Conservation (phyloP, 2,888 invertebrate species). For the Sylvicola fuscatus region DNA sequence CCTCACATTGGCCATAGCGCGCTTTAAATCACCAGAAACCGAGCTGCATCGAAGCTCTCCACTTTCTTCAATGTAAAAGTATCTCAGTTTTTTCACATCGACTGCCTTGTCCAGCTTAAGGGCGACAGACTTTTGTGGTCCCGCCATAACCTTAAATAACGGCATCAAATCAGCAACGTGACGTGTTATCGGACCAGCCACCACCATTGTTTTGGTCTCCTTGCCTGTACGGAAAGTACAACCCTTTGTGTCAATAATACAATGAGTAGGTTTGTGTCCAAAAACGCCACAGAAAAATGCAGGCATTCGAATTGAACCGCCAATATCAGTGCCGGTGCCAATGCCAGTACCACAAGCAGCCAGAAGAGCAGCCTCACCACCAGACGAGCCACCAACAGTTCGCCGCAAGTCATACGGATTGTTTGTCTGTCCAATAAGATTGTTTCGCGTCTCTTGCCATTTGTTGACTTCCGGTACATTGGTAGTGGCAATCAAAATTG, state of each 20-base stretch:
- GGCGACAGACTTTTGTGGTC: constrained; percentile 28
- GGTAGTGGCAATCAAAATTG: constrained; percentile 69
- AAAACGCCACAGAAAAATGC: constrained; percentile 70
- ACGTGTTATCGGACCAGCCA: constrained; percentile 63
- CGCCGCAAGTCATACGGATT: constrained; percentile 81
- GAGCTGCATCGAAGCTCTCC: constrained; percentile 53
- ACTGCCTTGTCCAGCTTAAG: constrained; percentile 39
- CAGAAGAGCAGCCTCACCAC: constrained; percentile 61
- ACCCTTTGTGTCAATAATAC: constrained; percentile 33
- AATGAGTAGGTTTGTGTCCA: constrained; percentile 57
- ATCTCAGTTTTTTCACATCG: constrained; percentile 41
- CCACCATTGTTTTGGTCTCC: constrained; percentile 54
- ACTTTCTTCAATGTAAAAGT: constrained; percentile 58
- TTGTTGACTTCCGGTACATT: constrained; percentile 87
- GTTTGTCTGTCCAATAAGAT: constrained; percentile 67
- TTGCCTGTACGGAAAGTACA: constrained; percentile 49
- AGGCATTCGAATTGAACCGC: constrained; percentile 87
- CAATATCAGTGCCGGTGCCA: constrained; percentile 72
- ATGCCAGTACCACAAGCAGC: constrained; percentile 63
- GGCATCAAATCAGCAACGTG: constrained; percentile 62
- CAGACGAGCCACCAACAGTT: constrained; percentile 82
- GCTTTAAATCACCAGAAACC: constrained; percentile 42
- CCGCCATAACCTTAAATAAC: constrained; percentile 37
- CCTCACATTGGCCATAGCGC: constrained; percentile 31
- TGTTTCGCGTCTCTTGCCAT: constrained; percentile 82